A percentile compares a stretch with the other conserved stretches of the same genome.
These are phyloP conservation scores for Drosophila antonietae DNA, from an alignment of 2,888 invertebrate species.

Conservation along the genomic window DNA sequence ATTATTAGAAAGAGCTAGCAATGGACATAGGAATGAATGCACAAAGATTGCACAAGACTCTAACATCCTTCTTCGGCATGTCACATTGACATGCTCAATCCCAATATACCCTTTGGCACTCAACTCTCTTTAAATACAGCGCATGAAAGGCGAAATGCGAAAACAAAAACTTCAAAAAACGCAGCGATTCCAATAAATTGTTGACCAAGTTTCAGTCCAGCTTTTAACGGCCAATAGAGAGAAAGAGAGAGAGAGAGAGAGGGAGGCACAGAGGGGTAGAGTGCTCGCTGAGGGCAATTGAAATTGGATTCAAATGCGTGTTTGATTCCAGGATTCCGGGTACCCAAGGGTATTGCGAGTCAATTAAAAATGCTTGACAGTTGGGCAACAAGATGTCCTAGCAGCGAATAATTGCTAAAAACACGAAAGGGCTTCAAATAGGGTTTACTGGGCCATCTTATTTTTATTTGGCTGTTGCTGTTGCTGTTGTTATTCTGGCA, in stretches of 20 bases:
- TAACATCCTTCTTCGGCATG: not conserved
- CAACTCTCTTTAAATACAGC: not conserved
- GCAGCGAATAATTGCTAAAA: constrained; percentile 52
- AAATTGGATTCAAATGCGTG: constrained; percentile 70
- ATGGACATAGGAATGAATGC: not conserved
- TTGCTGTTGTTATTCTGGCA: constrained; percentile 25
- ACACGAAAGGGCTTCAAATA: constrained; percentile 44
- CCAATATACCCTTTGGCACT: not conserved
- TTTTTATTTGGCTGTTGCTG: not conserved
- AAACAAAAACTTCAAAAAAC: constrained; percentile 45
- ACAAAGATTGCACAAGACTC: too few relatives aligned
- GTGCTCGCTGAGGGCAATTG: constrained; percentile 58
- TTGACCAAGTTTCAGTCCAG: constrained; percentile 31
- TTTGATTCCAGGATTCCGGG: constrained; percentile 54
- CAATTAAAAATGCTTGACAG: constrained; percentile 79
- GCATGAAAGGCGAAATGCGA: constrained; percentile 17
- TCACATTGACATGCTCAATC: too few relatives aligned
- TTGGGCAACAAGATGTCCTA: constrained; percentile 37
- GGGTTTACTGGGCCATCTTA: constrained; percentile 38
- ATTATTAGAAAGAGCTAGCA: not conserved
- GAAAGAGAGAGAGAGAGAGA: too few relatives aligned
- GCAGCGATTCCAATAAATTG: constrained; percentile 55
- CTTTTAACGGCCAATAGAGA: not conserved
- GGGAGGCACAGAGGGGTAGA: not conserved
- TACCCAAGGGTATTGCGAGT: constrained; percentile 66